phyloP scores from a whole-genome alignment of 2,888 invertebrate species.

The Leucoptera coffeella region DNA sequence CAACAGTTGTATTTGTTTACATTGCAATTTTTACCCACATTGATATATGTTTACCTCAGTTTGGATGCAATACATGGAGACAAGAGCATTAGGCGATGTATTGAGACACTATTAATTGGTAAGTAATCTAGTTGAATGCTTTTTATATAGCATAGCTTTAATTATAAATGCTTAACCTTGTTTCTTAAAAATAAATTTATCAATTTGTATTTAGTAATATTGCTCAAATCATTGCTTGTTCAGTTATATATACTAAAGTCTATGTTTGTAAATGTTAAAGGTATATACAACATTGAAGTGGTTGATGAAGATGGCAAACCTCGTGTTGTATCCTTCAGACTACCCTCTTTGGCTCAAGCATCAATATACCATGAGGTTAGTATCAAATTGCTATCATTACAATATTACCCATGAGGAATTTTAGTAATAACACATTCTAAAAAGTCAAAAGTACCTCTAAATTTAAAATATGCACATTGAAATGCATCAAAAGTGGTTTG shows the following conservation, averaged over 20 bases:
- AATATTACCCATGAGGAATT: too few relatives aligned
- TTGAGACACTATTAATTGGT: slow-evolving; percentile 66
- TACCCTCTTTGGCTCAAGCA: slow-evolving; percentile 84
- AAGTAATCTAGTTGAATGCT: too few relatives aligned
- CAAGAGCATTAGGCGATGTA: slow-evolving; percentile 62
- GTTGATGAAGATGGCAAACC: slow-evolving; percentile 82
- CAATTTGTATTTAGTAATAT: too few relatives aligned
- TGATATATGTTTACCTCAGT: slow-evolving; percentile 81
- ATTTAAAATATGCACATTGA: too few relatives aligned
- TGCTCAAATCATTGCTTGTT: too few relatives aligned
- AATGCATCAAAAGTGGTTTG: too few relatives aligned
- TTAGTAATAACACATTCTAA: too few relatives aligned
- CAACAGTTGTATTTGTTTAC: slow-evolving; percentile 75
- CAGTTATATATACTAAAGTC: not conserved
- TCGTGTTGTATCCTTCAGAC: slow-evolving; percentile 76
- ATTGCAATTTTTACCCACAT: slow-evolving; percentile 81
- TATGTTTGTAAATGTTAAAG: slow-evolving; percentile 19
- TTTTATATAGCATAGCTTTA: too few relatives aligned
- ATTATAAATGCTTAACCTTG: too few relatives aligned
- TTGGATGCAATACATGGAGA: slow-evolving; percentile 65
- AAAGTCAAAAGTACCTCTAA: too few relatives aligned
- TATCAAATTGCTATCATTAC: too few relatives aligned
- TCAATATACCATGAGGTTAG: slow-evolving; percentile 88
- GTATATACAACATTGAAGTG: slow-evolving; percentile 84
- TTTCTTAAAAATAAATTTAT: slow-evolving; percentile 1